Evolutionary conservation across 2,888 invertebrate species (phyloP), one percentile per base, ranked within the genome.

Genomic region (Eurytoma adleriae): DNA sequence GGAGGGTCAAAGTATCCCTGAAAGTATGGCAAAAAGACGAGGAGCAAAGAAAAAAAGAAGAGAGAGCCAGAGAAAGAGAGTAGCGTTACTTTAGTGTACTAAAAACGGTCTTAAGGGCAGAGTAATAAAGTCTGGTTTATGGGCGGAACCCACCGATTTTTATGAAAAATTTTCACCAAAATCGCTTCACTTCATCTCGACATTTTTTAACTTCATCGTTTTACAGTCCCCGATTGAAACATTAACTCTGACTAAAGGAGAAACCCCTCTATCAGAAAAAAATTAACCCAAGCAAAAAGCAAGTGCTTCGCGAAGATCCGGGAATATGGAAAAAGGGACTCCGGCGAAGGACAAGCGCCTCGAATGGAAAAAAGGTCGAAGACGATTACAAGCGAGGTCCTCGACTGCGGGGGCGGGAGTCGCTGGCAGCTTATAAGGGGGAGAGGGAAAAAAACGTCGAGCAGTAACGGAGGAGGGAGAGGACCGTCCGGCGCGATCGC

Each of bases 401-500:
- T 54, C n/a, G 3, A 54, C 54, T 54, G 54, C 54, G 54, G 54
- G 54, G 54, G 54, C 54, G 54, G n/a, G 13, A 13, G 54, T 54
- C 54, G 10, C 50, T 50, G 78, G 78, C 68, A 54, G 50, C 67
- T 70, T 72, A 75, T 73, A 82, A 67, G 67, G 77, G 30, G 48
- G 73, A 52, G 10, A 69, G 27, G 14, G n/a, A 24, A 12, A 18
- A 24, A 4, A 20, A 68, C 50, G 40, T 18, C 56, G 16, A 27
- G 50, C 18, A 16, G 24, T n/a, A 20, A 27, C n/a, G 24, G 20
- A 59, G 20, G 24, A 66, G 40, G 70, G 57, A 13, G 54, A 57
- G 81, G 84, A 84, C 84, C 84, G 85, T 85, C 40, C 40, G 84
- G 86, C 85, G 76, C 83, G 86, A 80, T 80, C 40, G 73, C 73